A percentile compares a stretch with the other conserved stretches of the same genome.
These are phyloP conservation scores for Mamestra configurata DNA, from an alignment of 1,140 invertebrate species.

Conservation along the genomic window DNA sequence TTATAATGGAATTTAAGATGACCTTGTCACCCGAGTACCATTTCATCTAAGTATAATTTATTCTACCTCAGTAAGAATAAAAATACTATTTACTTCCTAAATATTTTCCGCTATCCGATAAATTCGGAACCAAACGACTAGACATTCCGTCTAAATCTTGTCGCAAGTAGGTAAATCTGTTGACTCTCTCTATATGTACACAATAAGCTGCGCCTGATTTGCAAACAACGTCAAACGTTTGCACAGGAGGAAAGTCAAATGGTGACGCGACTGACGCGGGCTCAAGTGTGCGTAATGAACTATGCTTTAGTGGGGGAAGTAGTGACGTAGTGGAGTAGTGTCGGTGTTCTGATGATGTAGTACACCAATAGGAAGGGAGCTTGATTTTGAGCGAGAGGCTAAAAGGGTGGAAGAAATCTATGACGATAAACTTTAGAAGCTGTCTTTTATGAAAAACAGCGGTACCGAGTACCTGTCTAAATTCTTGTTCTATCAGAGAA, in stretches of 20 bases:
- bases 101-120: not conserved
- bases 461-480: too few relatives aligned
- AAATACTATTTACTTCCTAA: not conserved
- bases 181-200: conserved; percentile 12
- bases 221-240: conserved; percentile 13
- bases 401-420: too few relatives aligned
- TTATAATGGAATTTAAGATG: too few relatives aligned
- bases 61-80: not conserved
- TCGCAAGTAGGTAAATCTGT: conserved; percentile 17
- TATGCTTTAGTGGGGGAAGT: not conserved
- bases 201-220: conserved; percentile 15
- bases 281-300: conserved; percentile 15
- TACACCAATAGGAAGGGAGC: too few relatives aligned
- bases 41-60: too few relatives aligned
- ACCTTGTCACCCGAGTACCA: too few relatives aligned
- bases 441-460: too few relatives aligned
- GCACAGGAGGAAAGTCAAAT: conserved; percentile 17
- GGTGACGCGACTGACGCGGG: not conserved
- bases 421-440: too few relatives aligned
- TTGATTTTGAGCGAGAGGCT: too few relatives aligned
- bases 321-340: not conserved
- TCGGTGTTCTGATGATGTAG: too few relatives aligned
- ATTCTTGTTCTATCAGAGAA: too few relatives aligned
- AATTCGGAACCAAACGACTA: not conserved
- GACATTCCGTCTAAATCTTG: not conserved